These are phyloP conservation scores for Pecten maximus DNA, from an alignment of 2,888 invertebrate species.

Conservation along the genomic window DNA sequence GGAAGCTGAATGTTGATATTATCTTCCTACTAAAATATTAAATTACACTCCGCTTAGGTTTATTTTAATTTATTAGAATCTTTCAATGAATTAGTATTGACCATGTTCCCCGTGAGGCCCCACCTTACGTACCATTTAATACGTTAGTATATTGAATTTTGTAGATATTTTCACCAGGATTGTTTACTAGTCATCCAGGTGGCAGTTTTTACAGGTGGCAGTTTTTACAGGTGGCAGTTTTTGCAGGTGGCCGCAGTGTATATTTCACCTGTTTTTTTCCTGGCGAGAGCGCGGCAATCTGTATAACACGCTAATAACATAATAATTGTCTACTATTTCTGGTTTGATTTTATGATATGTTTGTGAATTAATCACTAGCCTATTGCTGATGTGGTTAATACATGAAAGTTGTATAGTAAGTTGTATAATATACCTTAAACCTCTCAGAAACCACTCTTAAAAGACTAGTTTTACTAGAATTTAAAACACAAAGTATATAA, in stretches of 20 bases:
- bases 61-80: too few relatives aligned
- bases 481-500: too few relatives aligned
- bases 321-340: background rate
- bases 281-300: background rate
- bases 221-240: background rate
- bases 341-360: background rate
- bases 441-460: too few relatives aligned
- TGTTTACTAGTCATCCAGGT: background rate
- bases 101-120: background rate
- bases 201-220: background rate
- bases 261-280: background rate
- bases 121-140: background rate
- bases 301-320: background rate
- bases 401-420: too few relatives aligned
- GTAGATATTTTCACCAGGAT: background rate
- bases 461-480: too few relatives aligned
- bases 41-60: too few relatives aligned
- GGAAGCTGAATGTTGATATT: too few relatives aligned
- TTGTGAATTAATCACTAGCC: background rate
- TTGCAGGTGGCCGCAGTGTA: background rate
- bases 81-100: too few relatives aligned
- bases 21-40: too few relatives aligned
- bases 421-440: too few relatives aligned
- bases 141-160: conserved; percentile 1
- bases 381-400: too few relatives aligned